Evolutionary conservation across 2,797 vertebrate genomes (phyloP), one percentile per base, ranked within the genome.

Genomic region (Pantherophis vulpinus): DNA sequence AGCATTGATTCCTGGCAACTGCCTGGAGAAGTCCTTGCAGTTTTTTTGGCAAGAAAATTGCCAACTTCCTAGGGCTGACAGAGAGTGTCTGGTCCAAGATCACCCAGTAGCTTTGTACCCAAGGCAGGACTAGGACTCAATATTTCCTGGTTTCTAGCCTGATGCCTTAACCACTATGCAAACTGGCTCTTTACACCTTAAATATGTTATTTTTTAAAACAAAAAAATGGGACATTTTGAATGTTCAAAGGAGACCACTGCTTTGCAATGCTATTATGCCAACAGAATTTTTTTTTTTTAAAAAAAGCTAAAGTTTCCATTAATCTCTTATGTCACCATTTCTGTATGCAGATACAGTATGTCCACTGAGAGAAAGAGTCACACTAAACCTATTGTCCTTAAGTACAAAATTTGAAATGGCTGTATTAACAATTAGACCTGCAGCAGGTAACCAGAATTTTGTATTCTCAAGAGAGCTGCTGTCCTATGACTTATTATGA

Each of bases 271-370:
- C 70, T 37, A 79, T 42, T 42, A 79, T 79, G 70, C 32, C 70
- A 74, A 37, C 8, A 42, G 32, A 42, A 20, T 10, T 63, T 63
- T 74, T 20, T 32, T 74, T 3, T 4, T 58, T 51, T 37, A 47
- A 6, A 70, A 70, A 37, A 27, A 20, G 8, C 32, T 91, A 58
- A 93, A 89, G 42, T 95, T 58, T 87, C 79, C 92, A 55, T 86
- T 27, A 91, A 0, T 54, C 42, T 89, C 58, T 95, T 59, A 79
- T 95, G 87, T 87, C 91, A 88, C 16, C 60, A 91, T 91, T 60
- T 59, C 86, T 0, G 0, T 18, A 10, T 89, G 47, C 5, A 56
- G 42, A 83, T 54, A 42, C 42, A 42, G 42, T 42, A 89, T 93
- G 93, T 66, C 32, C 29, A 86, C 42, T 0, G 0, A 55, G 59